Base-by-base conservation (phyloP, 2,113 vertebrate genomes). In the Apodemus speciosus region DNA sequence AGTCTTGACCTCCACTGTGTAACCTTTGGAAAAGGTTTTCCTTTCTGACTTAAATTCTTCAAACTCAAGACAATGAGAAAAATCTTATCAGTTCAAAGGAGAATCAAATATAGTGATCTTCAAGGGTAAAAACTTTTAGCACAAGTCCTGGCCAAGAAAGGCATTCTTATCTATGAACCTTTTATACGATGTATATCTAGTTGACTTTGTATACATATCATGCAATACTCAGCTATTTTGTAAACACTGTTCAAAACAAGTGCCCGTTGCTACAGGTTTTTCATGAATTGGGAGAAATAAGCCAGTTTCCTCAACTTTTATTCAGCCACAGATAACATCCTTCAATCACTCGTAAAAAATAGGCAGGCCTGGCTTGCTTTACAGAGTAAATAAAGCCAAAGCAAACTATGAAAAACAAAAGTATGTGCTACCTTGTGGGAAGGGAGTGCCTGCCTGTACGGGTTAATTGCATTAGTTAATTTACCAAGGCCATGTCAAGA, bases 351-450 rank as follows among this genome's bases (percentile, higher is more conserved):
- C 25, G 18, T 80, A 38, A 1, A 56, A 40, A 60, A 38, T 0
- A 68, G 66, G 60, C 88, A 95, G 85, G 93, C 87, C 93, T 86
- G 77, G 53, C 88, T 86, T 96, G 88, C 83, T 96, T 93, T 75
- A 85, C 73, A 38, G 95, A 88, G 89, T 93, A 95, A 97, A 95
- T 88, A 92, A 94, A 93, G 92, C 89, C 90, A 90, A 95, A 88
- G 66, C 21, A 90, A 94, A 95, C 73, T 92, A 79, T 25, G 79
- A 88, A 84, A 91, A 35, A 85, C 51, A 86, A 62, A 95, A 90
- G 49, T 88, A 75, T 86, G 88, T 68, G 56, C 81, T 92, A 25
- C 38, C 30, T 88, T 76, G 79, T 49, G 62, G 80, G 69, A 21
- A 93, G 46, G 60, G 18, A 76, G 43, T 87, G 51, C 51, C 32